Evolutionary conservation across 2,113 vertebrate genomes (phyloP).

Genomic region (Chaetodon trifascialis): DNA sequence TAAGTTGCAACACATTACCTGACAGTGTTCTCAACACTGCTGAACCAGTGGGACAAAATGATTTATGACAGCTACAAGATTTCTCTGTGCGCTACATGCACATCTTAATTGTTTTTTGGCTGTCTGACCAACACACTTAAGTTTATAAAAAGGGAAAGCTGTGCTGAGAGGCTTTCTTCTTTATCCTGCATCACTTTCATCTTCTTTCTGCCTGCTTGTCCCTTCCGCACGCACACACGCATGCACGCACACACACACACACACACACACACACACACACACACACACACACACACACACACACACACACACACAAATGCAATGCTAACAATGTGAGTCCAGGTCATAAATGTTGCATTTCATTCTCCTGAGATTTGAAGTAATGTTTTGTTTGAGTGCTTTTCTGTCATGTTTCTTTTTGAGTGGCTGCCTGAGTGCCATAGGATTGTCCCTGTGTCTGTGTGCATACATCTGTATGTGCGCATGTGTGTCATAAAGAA

Average conservation of each 20-base stretch:
- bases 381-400: constrained; percentile 64
- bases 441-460: constrained; percentile 24
- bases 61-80: constrained; percentile 34
- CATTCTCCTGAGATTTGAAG: constrained; percentile 56
- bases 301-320: constrained; percentile 7
- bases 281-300: constrained; percentile 5
- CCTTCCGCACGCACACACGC: neutral
- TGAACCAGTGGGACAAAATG: constrained; percentile 3
- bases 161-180: constrained; percentile 10
- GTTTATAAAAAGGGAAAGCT: constrained; percentile 18
- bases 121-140: constrained; percentile 16
- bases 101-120: constrained; percentile 27
- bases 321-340: constrained; percentile 46
- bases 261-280: neutral
- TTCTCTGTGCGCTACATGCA: neutral
- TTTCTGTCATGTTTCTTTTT: constrained; percentile 58
- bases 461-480: neutral
- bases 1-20: constrained; percentile 4
- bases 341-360: constrained; percentile 68
- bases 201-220: constrained; percentile 2
- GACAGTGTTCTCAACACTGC: neutral
- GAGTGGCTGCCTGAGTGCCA: constrained; percentile 42
- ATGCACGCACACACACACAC: neutral
- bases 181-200: constrained; percentile 34
- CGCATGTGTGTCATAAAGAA: constrained; percentile 11